Evolutionary conservation across 2,888 invertebrate species (phyloP), one percentile per base, ranked within the genome.

Genomic region (Nematopogon swammerdamellus): DNA sequence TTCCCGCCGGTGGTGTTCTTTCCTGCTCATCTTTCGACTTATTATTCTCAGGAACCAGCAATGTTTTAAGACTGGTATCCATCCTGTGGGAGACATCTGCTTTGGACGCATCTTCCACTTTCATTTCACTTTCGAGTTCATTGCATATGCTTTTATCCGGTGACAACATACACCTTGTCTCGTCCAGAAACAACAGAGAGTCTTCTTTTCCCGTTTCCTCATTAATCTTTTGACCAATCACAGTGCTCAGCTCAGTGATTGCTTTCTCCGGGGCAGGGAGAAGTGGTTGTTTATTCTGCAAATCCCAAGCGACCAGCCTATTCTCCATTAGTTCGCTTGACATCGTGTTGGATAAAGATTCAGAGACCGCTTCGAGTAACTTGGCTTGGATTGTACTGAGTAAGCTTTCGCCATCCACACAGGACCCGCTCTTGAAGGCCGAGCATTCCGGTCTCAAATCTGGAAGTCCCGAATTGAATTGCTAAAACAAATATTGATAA

Each of bases 261-360:
- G 44, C 16, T 14, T 44, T 44, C 17, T 44, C 44, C 3, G 44
- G 44, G 5, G 16, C 16, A 3, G 18, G 18, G 3, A 44, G 19
- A 19, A 44, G 44, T 17, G 25, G 19, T 25, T 46, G 46, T 36
- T 47, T 47, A 47, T 47, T 47, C 30, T 47, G 47, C 10, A 47
- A 25, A 18, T 47, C 47, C 47, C 47, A 47, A 36, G 29, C 36
- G 5, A 36, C 19, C 6, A 19, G 18, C 30, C 29, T 30, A 18
- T 25, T 18, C 10, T 47, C 47, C 3, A 3, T 18, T 4, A 29
- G 20, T 18, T 47, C 47, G 11, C 2, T 6, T 2, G 19, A 8
- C 11, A 19, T 18, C 17, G 36, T n/a, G 14, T 18, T 17, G 10
- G 46, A 19, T 20, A 46, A 14, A 6, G 46, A 10, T 20, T 46